Conservation (phyloP, 1,140 invertebrate species). For the Kradibia gibbosae region DNA sequence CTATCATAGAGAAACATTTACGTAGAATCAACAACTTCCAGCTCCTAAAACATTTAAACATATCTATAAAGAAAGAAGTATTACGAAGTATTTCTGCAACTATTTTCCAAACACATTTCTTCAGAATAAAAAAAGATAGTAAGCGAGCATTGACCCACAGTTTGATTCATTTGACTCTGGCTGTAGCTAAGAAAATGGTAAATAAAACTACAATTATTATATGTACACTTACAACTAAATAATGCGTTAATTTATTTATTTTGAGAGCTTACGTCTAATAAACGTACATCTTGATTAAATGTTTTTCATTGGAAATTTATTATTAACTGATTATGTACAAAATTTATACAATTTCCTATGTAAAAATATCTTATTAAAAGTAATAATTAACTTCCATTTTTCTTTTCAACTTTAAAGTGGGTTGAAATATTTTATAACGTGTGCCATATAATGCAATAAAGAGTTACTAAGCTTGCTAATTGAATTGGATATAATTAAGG, state of each 20-base stretch:
- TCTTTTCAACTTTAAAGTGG: no score
- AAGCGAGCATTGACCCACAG: constrained; percentile 25
- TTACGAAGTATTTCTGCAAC: background rate
- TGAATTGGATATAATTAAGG: background rate
- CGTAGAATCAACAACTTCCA: background rate
- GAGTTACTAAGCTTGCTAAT: background rate
- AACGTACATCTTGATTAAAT: no score
- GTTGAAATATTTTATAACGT: no score
- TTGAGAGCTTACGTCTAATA: background rate
- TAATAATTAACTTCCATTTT: no score
- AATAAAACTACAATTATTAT: constrained; percentile 31
- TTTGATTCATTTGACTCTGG: constrained; percentile 29
- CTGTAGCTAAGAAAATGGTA: background rate
- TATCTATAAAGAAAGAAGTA: background rate
- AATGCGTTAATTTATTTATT: background rate
- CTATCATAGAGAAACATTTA: background rate
- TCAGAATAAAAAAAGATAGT: constrained; percentile 36
- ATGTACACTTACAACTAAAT: background rate
- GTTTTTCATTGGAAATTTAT: no score
- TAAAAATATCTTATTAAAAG: no score
- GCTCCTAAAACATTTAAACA: background rate
- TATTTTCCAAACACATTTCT: constrained; percentile 20
- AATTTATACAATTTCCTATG: no score
- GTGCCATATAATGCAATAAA: no score
- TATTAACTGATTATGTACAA: no score